Evolutionary conservation across 2,888 invertebrate genomes (phyloP).

Genomic region (Apodemia zela): DNA sequence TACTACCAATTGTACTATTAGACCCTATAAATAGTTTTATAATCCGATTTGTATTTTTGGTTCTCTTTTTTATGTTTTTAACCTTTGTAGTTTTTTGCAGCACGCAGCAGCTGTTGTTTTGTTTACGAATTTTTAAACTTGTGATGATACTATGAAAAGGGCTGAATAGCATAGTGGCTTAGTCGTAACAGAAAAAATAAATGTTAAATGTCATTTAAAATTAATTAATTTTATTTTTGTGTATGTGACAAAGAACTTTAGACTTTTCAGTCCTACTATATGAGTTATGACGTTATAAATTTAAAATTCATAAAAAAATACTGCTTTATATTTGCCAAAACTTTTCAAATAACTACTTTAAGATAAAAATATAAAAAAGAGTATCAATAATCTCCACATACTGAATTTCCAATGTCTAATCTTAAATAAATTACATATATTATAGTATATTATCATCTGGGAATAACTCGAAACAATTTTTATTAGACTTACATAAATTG

Average conservation of each 20-base stretch:
- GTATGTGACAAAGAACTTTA: too few species aligned
- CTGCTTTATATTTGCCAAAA: background rate
- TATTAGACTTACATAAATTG: constrained; percentile 11
- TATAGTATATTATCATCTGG: constrained; percentile 11
- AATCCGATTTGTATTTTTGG: background rate
- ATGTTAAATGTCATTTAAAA: background rate
- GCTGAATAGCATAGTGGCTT: too few species aligned
- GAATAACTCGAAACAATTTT: constrained; percentile 4
- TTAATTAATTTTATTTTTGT: too few species aligned
- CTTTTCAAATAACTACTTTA: too few species aligned
- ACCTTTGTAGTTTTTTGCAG: background rate
- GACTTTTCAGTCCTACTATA: background rate
- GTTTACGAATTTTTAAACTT: too few species aligned
- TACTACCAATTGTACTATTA: background rate
- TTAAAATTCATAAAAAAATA: background rate
- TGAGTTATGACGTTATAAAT: too few species aligned
- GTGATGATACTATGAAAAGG: too few species aligned
- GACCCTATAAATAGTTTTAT: constrained; percentile 4
- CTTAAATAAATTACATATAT: constrained; percentile 7
- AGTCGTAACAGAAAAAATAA: background rate
- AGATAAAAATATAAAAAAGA: background rate
- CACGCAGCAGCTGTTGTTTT: too few species aligned
- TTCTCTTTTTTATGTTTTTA: background rate
- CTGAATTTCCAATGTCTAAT: background rate
- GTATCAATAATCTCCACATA: background rate